A percentile compares a stretch with the other conserved stretches of the same genome.
Conservation (phyloP, 92 coral and sea anemone genomes). For the Umimayanthus chanpuru region DNA sequence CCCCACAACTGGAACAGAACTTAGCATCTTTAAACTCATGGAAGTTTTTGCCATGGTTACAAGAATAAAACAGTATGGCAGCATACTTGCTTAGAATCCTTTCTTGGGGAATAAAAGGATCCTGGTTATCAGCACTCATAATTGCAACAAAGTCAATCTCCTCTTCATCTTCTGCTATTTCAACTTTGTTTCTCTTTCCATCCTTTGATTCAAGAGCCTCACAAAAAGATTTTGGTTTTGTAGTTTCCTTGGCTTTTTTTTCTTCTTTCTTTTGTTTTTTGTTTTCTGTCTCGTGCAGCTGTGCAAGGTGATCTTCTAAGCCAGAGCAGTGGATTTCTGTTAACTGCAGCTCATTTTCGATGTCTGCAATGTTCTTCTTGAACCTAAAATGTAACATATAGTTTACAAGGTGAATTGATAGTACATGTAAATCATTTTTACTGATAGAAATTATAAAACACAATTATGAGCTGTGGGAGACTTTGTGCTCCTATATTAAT, state of each 20-base stretch:
- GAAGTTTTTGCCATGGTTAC: constrained; percentile 96
- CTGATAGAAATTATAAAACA: background rate
- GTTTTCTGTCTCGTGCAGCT: constrained; percentile 61
- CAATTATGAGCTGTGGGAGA: no score
- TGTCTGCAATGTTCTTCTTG: constrained; percentile 78
- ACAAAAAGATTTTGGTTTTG: constrained; percentile 33
- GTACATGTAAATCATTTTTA: background rate
- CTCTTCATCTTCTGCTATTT: constrained; percentile 63
- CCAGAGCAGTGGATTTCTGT: constrained; percentile 81
- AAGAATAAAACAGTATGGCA: constrained; percentile 88
- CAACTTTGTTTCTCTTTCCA: constrained; percentile 22
- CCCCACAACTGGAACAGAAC: constrained; percentile 93
- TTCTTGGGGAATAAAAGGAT: constrained; percentile 94
- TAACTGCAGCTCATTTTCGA: constrained; percentile 85
- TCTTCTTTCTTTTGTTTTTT: constrained; percentile 49
- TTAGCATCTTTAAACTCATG: constrained; percentile 95
- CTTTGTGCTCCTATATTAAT: no score
- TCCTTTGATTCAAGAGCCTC: constrained; percentile 40
- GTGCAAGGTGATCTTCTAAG: constrained; percentile 76
- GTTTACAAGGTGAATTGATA: background rate
- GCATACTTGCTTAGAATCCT: constrained; percentile 93
- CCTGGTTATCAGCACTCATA: constrained; percentile 81
- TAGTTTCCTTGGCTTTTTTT: constrained; percentile 48
- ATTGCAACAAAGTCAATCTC: constrained; percentile 92
- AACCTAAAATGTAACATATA: constrained; percentile 38